A percentile compares a stretch with the other conserved stretches of the same genome.
phyloP scores from a whole-genome alignment of 2,888 invertebrate species.

The Carabus problematicus region DNA sequence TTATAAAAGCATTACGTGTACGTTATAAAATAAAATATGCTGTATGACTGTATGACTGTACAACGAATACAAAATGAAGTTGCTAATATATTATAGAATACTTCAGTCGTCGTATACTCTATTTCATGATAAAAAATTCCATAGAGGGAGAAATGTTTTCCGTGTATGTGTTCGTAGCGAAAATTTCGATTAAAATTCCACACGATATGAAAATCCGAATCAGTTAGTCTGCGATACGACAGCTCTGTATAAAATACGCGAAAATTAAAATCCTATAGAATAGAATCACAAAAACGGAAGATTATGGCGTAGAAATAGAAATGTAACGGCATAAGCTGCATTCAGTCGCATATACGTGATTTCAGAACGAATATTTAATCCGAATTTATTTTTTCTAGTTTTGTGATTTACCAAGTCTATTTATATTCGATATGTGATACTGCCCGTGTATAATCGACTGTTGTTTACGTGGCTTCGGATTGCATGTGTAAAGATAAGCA shows the following conservation, averaged over 20 bases:
- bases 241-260: conserved; percentile 35
- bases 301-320: conserved; percentile 16
- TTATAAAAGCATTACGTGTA: too few relatives aligned
- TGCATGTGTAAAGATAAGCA: conserved; percentile 1
- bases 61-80: too few relatives aligned
- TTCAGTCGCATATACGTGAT: conserved; percentile 1
- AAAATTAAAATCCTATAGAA: conserved; percentile 30
- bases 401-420: not conserved
- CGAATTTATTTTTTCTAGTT: conserved; percentile 4
- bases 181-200: conserved; percentile 34
- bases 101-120: too few relatives aligned
- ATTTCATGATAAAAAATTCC: too few relatives aligned
- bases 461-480: not conserved
- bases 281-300: conserved; percentile 28
- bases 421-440: not conserved
- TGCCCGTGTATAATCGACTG: conserved; percentile 2
- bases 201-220: conserved; percentile 19
- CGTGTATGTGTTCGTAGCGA: not conserved
- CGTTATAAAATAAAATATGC: too few relatives aligned
- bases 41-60: too few relatives aligned
- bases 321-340: not conserved
- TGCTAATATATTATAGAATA: too few relatives aligned
- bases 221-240: conserved; percentile 15
- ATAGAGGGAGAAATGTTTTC: too few relatives aligned
- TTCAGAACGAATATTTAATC: conserved; percentile 11